Evolutionary conservation across 2,888 invertebrate genomes (phyloP).

Genomic region (Perdita meconis): DNA sequence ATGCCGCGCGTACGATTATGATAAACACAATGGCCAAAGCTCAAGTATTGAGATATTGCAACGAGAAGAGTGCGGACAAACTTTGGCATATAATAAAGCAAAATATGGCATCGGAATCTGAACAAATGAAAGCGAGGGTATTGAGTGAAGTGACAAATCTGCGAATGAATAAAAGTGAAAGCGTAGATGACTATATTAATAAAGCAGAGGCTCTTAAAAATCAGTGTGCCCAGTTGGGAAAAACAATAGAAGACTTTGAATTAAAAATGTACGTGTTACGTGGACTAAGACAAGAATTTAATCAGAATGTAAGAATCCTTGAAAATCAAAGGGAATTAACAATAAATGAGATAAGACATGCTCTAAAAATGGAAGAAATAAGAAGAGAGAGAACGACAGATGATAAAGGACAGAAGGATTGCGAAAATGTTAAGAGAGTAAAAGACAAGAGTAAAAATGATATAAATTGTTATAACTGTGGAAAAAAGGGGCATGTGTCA

Average conservation of each 20-base stretch:
- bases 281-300: constrained; percentile 8
- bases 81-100: constrained; percentile 27
- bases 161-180: constrained; percentile 8
- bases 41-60: constrained; percentile 20
- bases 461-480: constrained; percentile 23
- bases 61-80: constrained; percentile 28
- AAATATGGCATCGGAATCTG: constrained; percentile 40
- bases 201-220: constrained; percentile 27
- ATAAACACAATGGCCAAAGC: constrained; percentile 35
- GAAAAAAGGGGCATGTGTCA: constrained; percentile 14
- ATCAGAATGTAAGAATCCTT: constrained; percentile 20
- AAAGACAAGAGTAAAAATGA: constrained; percentile 12
- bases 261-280: constrained; percentile 21
- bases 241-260: constrained; percentile 9
- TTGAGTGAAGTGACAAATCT: constrained; percentile 31
- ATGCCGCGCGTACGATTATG: constrained; percentile 13
- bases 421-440: not conserved
- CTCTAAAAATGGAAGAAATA: constrained; percentile 19
- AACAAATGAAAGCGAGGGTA: constrained; percentile 27
- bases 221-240: constrained; percentile 16
- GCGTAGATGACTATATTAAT: constrained; percentile 13
- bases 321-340: not conserved
- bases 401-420: not conserved
- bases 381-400: not conserved
- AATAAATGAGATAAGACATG: constrained; percentile 9